These are phyloP conservation scores for Strix uralensis DNA, from an alignment of 2,113 vertebrate species.

Conservation along the genomic window DNA sequence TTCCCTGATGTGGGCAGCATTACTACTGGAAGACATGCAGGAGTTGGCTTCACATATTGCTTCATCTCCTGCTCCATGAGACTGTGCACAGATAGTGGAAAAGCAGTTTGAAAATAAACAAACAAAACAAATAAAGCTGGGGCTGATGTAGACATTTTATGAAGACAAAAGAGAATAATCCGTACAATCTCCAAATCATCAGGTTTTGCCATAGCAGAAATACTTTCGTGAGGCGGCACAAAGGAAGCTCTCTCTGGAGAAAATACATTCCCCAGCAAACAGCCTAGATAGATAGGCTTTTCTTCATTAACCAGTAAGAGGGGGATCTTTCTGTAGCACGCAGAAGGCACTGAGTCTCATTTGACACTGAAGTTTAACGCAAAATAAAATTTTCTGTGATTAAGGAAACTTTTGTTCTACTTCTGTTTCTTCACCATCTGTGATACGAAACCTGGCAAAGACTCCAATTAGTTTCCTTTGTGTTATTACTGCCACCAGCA, in stretches of 20 bases:
- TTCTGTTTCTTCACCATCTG: slow-evolving; percentile 58
- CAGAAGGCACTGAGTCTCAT: slow-evolving; percentile 17
- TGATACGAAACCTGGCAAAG: slow-evolving; percentile 51
- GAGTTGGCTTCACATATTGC: background rate
- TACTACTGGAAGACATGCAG: background rate
- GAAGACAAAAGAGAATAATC: background rate
- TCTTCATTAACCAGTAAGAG: background rate
- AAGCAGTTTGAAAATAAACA: background rate
- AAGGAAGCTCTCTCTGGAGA: background rate
- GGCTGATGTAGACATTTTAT: background rate
- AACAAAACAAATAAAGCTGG: background rate
- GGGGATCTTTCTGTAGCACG: background rate
- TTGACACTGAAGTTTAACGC: slow-evolving; percentile 34
- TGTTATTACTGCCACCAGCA: slow-evolving; percentile 48
- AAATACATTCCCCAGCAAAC: background rate
- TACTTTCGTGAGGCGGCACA: background rate
- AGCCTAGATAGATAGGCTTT: background rate
- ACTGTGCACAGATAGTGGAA: background rate
- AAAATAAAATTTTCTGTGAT: slow-evolving; percentile 24
- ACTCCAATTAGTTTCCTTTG: slow-evolving; percentile 31
- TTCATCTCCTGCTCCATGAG: background rate
- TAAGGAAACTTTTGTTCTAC: slow-evolving; percentile 62
- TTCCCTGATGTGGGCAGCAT: background rate
- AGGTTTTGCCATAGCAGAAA: background rate
- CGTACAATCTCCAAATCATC: background rate